Base-by-base conservation (phyloP, 2,888 invertebrate genomes). In the Heliconius aoede region DNA sequence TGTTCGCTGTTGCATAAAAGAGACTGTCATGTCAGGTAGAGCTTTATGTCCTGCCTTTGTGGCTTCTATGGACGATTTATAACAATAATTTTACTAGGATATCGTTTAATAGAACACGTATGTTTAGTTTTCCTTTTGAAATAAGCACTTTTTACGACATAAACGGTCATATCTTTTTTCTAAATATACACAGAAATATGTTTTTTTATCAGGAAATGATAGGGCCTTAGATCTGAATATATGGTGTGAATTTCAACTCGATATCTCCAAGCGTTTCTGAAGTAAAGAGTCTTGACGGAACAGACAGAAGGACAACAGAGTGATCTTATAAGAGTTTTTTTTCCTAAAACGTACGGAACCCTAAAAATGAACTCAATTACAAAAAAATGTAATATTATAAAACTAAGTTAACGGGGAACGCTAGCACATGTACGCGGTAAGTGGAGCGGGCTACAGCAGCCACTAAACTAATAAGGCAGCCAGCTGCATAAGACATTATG, bases 21-120 rank as follows among this genome's bases (percentile, higher is more conserved):
- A 76, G 82, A 81, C 82, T 84, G 84, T 85, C 85, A 84, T 82
- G 83, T 82, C 73, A 80, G 81, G 80, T 83, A 83, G 82, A 83
- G 79, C 81, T 80, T 82, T 79, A 76, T 79, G 81, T 81, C 81
- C 80, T 76, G 76, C 80, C n/a, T 32, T n/a, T 32, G 62, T 64
- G 13, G 62, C 78, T 73, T 69, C 26, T 30, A 51, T 28, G 28
- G 46, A 40, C 21, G 24, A 55, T 58, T 58, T 71, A 71, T 71
- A 58, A 24, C 24, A 24, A 18, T 24, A 9, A 58, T 60, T 36
- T 32, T 71, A 58, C 36, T 58, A 58, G 26, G 26, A 32, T 32
- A 64, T 64, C 32, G 1, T 32, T 32, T 64, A 32, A 32, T 64
- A 24, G n/a, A 26, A 64, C 28, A 61, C 5, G 30, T 21, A 7